Base-by-base conservation (phyloP, 2,888 invertebrate genomes). In the Drosophila tripunctata region DNA sequence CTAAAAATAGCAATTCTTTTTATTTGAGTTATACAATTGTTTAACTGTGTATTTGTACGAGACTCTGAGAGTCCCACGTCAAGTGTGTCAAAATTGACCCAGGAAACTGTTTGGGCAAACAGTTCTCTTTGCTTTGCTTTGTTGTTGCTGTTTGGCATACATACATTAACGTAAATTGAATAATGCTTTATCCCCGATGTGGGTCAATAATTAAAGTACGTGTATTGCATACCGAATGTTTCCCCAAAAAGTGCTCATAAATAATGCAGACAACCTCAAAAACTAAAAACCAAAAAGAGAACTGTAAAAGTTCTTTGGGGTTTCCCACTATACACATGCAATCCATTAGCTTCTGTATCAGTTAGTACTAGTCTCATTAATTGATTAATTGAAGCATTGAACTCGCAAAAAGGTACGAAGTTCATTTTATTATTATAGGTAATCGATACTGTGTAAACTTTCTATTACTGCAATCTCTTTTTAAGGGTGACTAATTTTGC, bases 151-250 rank as follows among this genome's bases (percentile, higher is more conserved):
- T 27, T 27, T 27, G 6, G 27, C 10, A 10, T 8, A 27, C 70
- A 61, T 56, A 57, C 21, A 60, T 44, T 63, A 61, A 61, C 62
- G 63, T 65, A 66, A 75, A 81, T 81, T 76, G 65, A 84, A 74
- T 81, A 80, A 81, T 80, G 61, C 15, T 36, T 14, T 24, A 62
- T 12, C 24, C n/a, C n/a, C 47, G 24, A 81, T 67, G 65, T 81
- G 61, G 81, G 81, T 81, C 80, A 80, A 38, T 40, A 57, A 56
- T 57, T 48, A 41, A 67, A 45, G 62, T 75, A 73, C 78, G 71
- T 84, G 77, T 21, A 3, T 38, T 8, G 35, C 65, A 63, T 65
- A 21, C 54, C 12, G n/a, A 56, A 41, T 15, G 12, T 5, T 33
- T 19, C 36, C 43, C 56, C 33, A 43, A 36, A 54, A 54, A n/a